These are phyloP conservation scores for Cataglyphis hispanica DNA, from an alignment of 1,140 invertebrate genomes.

Conservation along the genomic window DNA sequence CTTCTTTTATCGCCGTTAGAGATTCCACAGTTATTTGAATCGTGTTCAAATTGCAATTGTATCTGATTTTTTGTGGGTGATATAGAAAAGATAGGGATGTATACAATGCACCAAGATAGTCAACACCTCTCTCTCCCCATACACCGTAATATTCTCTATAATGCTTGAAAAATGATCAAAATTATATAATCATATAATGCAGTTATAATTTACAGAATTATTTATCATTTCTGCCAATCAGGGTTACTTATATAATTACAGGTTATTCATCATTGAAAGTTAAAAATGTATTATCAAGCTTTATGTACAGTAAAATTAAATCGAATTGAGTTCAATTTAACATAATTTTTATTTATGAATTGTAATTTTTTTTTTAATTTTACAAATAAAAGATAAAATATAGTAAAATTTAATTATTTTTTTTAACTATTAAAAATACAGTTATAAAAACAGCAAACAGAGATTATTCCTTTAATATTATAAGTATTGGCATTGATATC, in stretches of 20 bases:
- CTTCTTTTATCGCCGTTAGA: constrained; percentile 33
- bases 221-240: constrained; percentile 12
- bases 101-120: not conserved
- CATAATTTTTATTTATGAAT: not conserved
- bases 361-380: not conserved
- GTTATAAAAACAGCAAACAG: not conserved
- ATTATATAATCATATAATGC: constrained; percentile 32
- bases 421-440: not conserved
- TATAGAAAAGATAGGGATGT: constrained; percentile 13
- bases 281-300: not conserved
- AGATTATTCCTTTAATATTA: not conserved
- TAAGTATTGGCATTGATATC: not conserved
- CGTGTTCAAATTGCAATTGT: constrained; percentile 61
- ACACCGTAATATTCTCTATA: not conserved
- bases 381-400: not conserved
- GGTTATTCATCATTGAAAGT: constrained; percentile 11
- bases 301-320: not conserved
- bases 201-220: constrained; percentile 3
- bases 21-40: constrained; percentile 47
- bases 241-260: not conserved
- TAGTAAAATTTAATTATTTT: not conserved
- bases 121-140: not conserved
- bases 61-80: constrained; percentile 54
- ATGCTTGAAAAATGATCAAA: constrained; percentile 7
- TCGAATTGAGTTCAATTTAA: not conserved